Percentiles rank a stretch among this genome's conserved stretches.
Conservation (phyloP, 2,888 invertebrate genomes). For the Ormyrus pomaceus region DNA sequence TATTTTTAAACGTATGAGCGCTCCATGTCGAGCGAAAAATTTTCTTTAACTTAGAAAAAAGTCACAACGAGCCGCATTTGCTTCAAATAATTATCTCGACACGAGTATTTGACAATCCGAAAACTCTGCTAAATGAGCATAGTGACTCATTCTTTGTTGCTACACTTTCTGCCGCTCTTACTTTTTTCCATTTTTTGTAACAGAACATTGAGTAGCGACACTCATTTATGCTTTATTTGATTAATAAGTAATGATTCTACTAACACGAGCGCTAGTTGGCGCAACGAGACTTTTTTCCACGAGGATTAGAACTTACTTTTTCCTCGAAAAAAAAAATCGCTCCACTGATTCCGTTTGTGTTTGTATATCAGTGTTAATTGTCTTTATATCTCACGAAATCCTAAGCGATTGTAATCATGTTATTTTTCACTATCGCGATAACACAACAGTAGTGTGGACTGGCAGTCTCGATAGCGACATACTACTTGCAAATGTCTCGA, state of each 20-base stretch:
- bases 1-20: conserved; percentile 47
- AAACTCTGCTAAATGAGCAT: conserved; percentile 41
- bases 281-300: conserved; percentile 50
- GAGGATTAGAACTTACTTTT: conserved; percentile 34
- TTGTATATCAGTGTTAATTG: conserved; percentile 35
- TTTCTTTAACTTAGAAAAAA: conserved; percentile 61
- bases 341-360: conserved; percentile 22
- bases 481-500: conserved; percentile 54
- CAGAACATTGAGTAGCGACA: conserved; percentile 52
- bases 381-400: conserved; percentile 31
- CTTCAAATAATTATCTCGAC: conserved; percentile 65
- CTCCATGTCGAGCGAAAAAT: conserved; percentile 51
- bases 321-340: conserved; percentile 31
- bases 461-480: conserved; percentile 46
- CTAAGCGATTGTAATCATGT: conserved; percentile 33
- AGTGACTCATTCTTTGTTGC: conserved; percentile 28
- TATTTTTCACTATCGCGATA: conserved; percentile 38
- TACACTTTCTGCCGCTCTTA: conserved; percentile 19
- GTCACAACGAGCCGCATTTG: conserved; percentile 67
- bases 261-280: conserved; percentile 55
- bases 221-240: conserved; percentile 53
- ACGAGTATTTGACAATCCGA: conserved; percentile 64
- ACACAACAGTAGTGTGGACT: conserved; percentile 27
- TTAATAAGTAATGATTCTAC: conserved; percentile 53
- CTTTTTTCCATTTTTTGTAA: conserved; percentile 29